Percentiles rank a stretch among this genome's conserved stretches.
Conservation (phyloP, 2,113 vertebrate genomes). For the Formicarius rufipectus region DNA sequence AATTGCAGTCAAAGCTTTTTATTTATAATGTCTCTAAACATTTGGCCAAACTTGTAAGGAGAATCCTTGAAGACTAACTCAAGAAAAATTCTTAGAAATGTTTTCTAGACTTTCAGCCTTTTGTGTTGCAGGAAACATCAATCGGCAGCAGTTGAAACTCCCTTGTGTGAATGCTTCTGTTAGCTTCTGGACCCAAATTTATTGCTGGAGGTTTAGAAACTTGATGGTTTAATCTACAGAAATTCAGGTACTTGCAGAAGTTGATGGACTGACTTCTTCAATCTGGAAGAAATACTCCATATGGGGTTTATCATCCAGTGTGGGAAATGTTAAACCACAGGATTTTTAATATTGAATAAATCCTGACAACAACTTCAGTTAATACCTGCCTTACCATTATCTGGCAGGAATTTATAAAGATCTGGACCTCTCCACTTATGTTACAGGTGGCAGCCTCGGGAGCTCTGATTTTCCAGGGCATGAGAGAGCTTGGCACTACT, state of each 20-base stretch:
- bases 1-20: not conserved
- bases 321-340: constrained; percentile 35
- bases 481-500: constrained; percentile 69
- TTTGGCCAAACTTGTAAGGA: not conserved
- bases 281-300: constrained; percentile 54
- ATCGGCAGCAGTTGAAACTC: not conserved
- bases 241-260: constrained; percentile 65
- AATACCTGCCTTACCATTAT: constrained; percentile 57
- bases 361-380: constrained; percentile 23
- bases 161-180: constrained; percentile 8
- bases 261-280: constrained; percentile 66
- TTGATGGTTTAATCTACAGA: constrained; percentile 72
- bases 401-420: constrained; percentile 68
- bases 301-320: constrained; percentile 37
- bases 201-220: constrained; percentile 67
- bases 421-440: constrained; percentile 71
- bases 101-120: constrained; percentile 50
- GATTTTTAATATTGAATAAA: constrained; percentile 43
- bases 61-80: not conserved
- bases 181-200: constrained; percentile 51
- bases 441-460: constrained; percentile 69
- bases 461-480: constrained; percentile 71
- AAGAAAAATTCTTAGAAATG: not conserved
- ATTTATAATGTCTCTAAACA: not conserved
- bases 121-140: constrained; percentile 41